These are phyloP conservation scores for Salpingus planirostris DNA, from an alignment of 2,888 invertebrate species.

Conservation along the genomic window DNA sequence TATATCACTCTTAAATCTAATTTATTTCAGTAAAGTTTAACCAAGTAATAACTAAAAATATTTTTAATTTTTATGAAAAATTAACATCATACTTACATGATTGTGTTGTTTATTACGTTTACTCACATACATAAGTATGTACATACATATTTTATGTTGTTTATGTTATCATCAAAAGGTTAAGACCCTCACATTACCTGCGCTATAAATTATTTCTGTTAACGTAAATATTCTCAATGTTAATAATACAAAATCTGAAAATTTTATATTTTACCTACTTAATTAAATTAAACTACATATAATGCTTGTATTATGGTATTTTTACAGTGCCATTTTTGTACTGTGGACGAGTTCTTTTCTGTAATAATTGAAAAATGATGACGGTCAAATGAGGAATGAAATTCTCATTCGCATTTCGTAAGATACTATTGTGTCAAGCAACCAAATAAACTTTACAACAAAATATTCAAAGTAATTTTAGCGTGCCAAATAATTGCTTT, in stretches of 20 bases:
- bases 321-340: slow-evolving; percentile 30
- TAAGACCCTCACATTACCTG: no score
- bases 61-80: no score
- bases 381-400: slow-evolving; percentile 11
- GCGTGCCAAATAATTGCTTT: slow-evolving; percentile 21
- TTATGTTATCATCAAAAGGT: no score
- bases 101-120: no score
- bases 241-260: slow-evolving; percentile 2
- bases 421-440: slow-evolving; percentile 23
- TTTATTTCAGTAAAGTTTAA: no score
- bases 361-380: no score
- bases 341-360: no score
- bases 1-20: no score
- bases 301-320: slow-evolving; percentile 22
- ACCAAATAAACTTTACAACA: slow-evolving; percentile 7
- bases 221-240: slow-evolving; percentile 2
- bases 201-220: slow-evolving; percentile 1
- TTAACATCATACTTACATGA: no score
- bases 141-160: no score
- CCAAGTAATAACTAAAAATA: no score
- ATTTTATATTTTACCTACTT: slow-evolving; percentile 20
- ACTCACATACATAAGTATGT: no score
- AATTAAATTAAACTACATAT: background rate
- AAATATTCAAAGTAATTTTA: slow-evolving; percentile 12
- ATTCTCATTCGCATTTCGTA: slow-evolving; percentile 12